These are phyloP conservation scores for Eristalinus sepulchralis DNA, from an alignment of 2,888 invertebrate species.

Conservation along the genomic window DNA sequence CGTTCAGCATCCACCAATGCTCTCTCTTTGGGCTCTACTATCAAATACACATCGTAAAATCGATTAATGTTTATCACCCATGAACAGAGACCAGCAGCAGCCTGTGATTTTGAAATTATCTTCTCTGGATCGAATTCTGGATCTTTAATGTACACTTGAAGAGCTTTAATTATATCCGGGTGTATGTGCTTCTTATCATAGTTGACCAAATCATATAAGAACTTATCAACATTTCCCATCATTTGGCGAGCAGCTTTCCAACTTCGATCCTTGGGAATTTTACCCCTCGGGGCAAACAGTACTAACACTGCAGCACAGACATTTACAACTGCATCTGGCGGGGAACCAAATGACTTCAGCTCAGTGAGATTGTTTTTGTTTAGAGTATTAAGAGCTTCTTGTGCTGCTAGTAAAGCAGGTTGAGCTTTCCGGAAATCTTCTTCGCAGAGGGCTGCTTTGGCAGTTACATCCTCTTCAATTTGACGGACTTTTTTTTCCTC, in stretches of 20 bases:
- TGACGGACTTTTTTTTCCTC: constrained; percentile 95
- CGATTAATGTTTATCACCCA: constrained; percentile 96
- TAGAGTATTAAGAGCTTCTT: constrained; percentile 94
- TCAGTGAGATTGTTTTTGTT: constrained; percentile 97
- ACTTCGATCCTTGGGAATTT: constrained; percentile 93
- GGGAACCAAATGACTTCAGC: constrained; percentile 95
- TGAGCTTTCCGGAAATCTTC: constrained; percentile 95
- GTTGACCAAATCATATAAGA: constrained; percentile 89
- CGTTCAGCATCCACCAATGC: constrained; percentile 93
- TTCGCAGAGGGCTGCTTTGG: constrained; percentile 92
- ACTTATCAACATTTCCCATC: constrained; percentile 95
- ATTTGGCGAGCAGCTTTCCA: constrained; percentile 95
- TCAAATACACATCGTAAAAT: constrained; percentile 94
- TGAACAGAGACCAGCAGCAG: constrained; percentile 95
- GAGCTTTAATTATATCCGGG: constrained; percentile 91
- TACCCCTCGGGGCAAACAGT: constrained; percentile 90
- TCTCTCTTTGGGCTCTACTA: constrained; percentile 94
- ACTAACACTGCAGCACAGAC: constrained; percentile 94
- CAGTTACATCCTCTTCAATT: constrained; percentile 93
- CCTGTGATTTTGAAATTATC: constrained; percentile 91
- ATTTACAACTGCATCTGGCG: constrained; percentile 92
- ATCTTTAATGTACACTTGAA: constrained; percentile 82
- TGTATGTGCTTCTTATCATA: constrained; percentile 97
- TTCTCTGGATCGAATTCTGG: constrained; percentile 92
- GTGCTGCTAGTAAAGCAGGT: constrained; percentile 93